These are phyloP conservation scores for Melangyna quadrimaculata DNA, from an alignment of 2,888 invertebrate species.

Conservation along the genomic window DNA sequence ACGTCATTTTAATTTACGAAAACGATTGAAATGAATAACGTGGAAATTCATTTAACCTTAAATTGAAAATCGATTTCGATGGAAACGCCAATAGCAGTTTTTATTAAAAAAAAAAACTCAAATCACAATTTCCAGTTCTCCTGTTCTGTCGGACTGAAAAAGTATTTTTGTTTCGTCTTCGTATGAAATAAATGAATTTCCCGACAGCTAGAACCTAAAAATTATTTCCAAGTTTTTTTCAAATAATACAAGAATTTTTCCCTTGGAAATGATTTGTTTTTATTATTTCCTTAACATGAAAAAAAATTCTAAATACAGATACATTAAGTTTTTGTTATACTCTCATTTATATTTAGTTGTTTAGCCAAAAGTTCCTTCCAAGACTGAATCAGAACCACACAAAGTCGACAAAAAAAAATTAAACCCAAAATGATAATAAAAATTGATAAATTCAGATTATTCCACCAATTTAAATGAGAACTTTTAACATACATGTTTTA, in stretches of 20 bases:
- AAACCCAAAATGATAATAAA: constrained; percentile 17
- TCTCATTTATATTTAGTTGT: constrained; percentile 52
- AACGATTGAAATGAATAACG: too few relatives aligned
- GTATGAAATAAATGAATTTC: too few relatives aligned
- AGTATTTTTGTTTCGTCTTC: too few relatives aligned
- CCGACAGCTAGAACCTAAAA: too few relatives aligned
- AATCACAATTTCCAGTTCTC: too few relatives aligned
- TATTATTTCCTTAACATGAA: constrained; percentile 66
- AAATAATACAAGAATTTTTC: constrained; percentile 29
- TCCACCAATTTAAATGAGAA: constrained; percentile 10
- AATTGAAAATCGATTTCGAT: too few relatives aligned
- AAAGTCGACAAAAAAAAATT: constrained; percentile 20
- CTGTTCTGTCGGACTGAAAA: too few relatives aligned
- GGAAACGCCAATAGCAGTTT: too few relatives aligned
- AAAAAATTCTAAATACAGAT: constrained; percentile 68
- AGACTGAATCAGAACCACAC: constrained; percentile 19
- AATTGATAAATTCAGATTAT: constrained; percentile 24
- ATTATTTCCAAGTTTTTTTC: too few relatives aligned
- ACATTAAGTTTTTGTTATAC: constrained; percentile 52
- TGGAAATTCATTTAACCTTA: too few relatives aligned
- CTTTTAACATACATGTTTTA: constrained; percentile 3
- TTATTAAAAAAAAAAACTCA: too few relatives aligned
- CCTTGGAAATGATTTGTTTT: constrained; percentile 48
- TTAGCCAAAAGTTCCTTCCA: constrained; percentile 32
- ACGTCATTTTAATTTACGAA: too few relatives aligned